Base-by-base conservation (phyloP, 2,113 vertebrate species). In the Motacilla tschutschensis region DNA sequence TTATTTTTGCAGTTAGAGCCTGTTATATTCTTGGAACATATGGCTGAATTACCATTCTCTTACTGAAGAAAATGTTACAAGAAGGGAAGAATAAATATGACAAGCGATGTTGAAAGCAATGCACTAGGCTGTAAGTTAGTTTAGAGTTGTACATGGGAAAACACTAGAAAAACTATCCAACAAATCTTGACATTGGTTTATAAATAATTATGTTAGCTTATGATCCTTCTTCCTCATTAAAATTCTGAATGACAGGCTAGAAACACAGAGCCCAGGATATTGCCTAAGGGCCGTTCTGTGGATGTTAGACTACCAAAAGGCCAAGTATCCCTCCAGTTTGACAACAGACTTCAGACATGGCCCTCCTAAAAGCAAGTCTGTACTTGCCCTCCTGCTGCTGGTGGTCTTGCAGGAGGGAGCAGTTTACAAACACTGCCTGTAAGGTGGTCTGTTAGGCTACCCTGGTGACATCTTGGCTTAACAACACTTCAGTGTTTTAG, bases 1-100 rank as follows among this genome's bases (percentile, higher is more conserved):
- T 35, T 89, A 85, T 87, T 87, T 90, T 92, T 86, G 51, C 60
- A 86, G 59, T 76, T 88, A 79, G 63, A 81, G 51, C 13, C 20
- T 84, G 36, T 44, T 83, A 38, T 28, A 71, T 84, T 92, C 73
- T 77, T 93, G 67, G 41, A 91, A 84, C 22, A n/a, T n/a, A 54
- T n/a, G 48, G 47, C 57, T 84, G 36, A 76, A 79, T 75, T 75
- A 58, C 62, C 8, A 5, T 82, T 82, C 40, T 86, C 20, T 19
- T 41, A 35, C 53, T 4, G 2, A 82, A 91, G 78, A 79, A 91
- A 82, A 88, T 71, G 48, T 76, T 86, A 40, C 44, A 77, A 64
- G n/a, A 80, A 57, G 25, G 62, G 57, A 79, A 84, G 26, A 79
- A 60, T 33, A 79, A 73, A 69, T 55, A 25, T 46, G 46, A 53